Evolutionary conservation across 2,113 vertebrate genomes (phyloP), one percentile per base, ranked within the genome.

Genomic region (Platycercus adscitus): DNA sequence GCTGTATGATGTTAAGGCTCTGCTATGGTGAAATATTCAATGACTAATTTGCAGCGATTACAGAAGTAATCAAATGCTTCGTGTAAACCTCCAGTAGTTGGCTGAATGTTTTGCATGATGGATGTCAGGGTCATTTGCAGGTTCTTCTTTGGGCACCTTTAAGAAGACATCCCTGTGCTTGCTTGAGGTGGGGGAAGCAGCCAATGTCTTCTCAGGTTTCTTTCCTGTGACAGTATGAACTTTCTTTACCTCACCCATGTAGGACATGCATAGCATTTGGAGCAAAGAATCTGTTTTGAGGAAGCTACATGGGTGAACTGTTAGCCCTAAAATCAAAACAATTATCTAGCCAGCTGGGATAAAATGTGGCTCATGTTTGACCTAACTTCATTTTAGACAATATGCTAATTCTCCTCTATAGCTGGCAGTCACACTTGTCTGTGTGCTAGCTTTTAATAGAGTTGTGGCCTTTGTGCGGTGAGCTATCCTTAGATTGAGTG

Each of bases 71-170:
- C 2, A 2, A 0, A 1, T 33, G 41, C 29, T 35, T 11, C 7
- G 0, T 0, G 23, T 31, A 33, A 37, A 20, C 9, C 35, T 39
- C 26, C 56, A 1, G 0, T 2, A 55, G 55, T 31, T 26, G 6
- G 8, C 21, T 37, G 65, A 11, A 41, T 17, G 33, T 6, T 60
- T 25, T 17, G 12, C 10, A 2, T 0, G 50, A 47, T 3, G 37
- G 31, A 29, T 29, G 10, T 26, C 56, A 13, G 66, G 50, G 75
- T 26, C 11, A 1, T 68, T 21, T 14, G 39, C 33, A 37, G 31
- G 19, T 14, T 16, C 63, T 47, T 29, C 23, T 7, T 0, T 0
- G 15, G 10, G n/a, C 63, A 50, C 25, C 39, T 69, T 50, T 18
- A 63, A 25, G 31, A 72, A n/a, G 29, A 13, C 29, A n/a, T 66